Conservation (phyloP, 2,888 invertebrate species). For the Ommatoiulus sabulosus region DNA sequence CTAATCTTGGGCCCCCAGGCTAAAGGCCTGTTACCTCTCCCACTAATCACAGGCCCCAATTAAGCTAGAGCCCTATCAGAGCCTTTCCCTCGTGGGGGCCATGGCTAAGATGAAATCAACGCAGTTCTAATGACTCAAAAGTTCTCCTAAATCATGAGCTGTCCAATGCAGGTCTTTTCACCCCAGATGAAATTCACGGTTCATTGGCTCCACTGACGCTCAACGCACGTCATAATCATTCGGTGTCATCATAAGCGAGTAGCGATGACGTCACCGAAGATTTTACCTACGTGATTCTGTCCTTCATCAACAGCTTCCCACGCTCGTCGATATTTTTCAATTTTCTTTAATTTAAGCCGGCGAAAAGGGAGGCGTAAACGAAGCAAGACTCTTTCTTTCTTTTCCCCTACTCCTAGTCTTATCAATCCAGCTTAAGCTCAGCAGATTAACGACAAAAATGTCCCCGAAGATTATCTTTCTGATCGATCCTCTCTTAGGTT, state of each 20-base stretch:
- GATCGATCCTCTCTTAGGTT: background rate
- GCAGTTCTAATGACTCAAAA: too few species aligned
- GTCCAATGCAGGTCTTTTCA: too few species aligned
- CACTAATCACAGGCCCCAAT: too few species aligned
- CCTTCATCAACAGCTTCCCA: background rate
- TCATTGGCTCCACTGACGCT: background rate
- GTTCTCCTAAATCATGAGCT: too few species aligned
- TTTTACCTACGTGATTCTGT: background rate
- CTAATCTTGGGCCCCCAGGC: too few species aligned
- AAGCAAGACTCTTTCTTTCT: background rate
- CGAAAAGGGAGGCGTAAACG: background rate
- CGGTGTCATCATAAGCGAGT: background rate
- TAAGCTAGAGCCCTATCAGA: too few species aligned
- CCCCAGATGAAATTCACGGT: background rate
- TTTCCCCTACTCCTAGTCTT: background rate
- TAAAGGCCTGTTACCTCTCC: too few species aligned
- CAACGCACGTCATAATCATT: background rate
- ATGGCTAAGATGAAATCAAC: too few species aligned
- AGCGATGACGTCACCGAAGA: background rate
- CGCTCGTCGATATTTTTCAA: background rate
- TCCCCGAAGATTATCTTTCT: background rate
- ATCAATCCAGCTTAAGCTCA: background rate
- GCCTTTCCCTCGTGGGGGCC: too few species aligned
- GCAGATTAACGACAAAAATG: background rate
- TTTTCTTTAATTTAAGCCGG: background rate